Conservation (phyloP, 1,140 invertebrate genomes). For the Ylistrum balloti region DNA sequence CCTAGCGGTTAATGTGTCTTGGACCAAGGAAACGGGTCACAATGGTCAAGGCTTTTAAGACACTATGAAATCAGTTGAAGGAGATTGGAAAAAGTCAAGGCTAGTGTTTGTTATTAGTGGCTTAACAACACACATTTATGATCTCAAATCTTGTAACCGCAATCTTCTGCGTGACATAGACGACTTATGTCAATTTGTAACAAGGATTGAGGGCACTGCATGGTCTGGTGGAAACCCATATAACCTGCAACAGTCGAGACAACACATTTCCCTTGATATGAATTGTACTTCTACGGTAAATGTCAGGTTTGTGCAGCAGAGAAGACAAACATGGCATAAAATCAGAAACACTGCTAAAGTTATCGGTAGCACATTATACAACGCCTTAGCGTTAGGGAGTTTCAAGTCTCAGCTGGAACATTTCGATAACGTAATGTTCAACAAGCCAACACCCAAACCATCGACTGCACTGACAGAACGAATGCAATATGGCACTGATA, state of each 20-base stretch:
- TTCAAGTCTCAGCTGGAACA: constrained; percentile 41
- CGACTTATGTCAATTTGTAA: background rate
- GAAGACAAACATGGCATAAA: constrained; percentile 36
- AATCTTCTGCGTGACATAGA: too few species aligned
- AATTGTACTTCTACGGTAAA: background rate
- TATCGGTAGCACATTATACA: constrained; percentile 44
- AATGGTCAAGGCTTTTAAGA: too few species aligned
- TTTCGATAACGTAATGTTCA: constrained; percentile 41
- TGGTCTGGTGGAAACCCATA: background rate
- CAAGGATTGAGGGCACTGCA: background rate
- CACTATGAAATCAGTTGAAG: too few species aligned
- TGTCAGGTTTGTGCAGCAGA: constrained; percentile 34
- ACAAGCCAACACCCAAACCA: too few species aligned
- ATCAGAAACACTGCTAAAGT: constrained; percentile 8
- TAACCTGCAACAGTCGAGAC: background rate
- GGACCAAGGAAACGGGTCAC: too few species aligned
- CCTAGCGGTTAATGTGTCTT: too few species aligned
- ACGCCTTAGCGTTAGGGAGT: constrained; percentile 18
- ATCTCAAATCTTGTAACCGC: background rate
- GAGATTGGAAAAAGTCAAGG: constrained; percentile 41
- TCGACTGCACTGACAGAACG: background rate
- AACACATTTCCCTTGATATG: constrained; percentile 20
- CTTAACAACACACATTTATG: background rate
- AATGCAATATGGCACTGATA: constrained; percentile 50
- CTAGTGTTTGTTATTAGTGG: too few species aligned